Base-by-base conservation (phyloP, 2,113 vertebrate genomes). In the Silurus glanis region DNA sequence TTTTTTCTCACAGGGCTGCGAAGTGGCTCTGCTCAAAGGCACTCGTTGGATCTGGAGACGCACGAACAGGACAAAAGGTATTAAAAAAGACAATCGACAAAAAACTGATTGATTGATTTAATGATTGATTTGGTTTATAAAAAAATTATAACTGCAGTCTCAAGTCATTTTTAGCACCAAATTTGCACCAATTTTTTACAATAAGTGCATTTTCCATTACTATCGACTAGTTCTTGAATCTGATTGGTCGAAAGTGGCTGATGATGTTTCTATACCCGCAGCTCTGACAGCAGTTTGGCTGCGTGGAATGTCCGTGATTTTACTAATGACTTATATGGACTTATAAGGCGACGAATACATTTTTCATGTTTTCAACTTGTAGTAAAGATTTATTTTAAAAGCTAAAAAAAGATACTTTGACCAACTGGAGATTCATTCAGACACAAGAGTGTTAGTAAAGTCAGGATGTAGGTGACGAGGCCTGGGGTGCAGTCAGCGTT, bases 11-110 rank as follows among this genome's bases (percentile, higher is more conserved):
- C 71, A 82, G 80, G 58, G 13, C 19, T 3, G 6, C 45, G 53
- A 72, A 80, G 3, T 82, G 23, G 56, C 0, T 16, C 9, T 19
- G 83, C 21, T 80, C 80, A 89, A 5, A 91, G 91, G 62, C 87
- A 83, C 53, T 95, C 91, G 23, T 84, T 94, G 85, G 94, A 95
- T 88, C 84, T 94, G 82, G 94, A 95, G 28, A 89, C 87, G 76
- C 84, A 89, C 56, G 79, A 90, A 12, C 45, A 83, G 1, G 76
- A 89, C 47, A 66, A 80, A 78, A 89, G 89, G 90, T 91, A 88
- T 8, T 2, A 28, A 67, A 37, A 37, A 58, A 7, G 9, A 9
- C 19, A 17, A 55, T 25, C 2, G 7, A 16, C 1, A 55, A 4
- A 23, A 19, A 9, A 0, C 4, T 72, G 69, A 69, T 7, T 45